Base-by-base conservation (phyloP, 1,140 invertebrate species). In the Bombus ignitus region DNA sequence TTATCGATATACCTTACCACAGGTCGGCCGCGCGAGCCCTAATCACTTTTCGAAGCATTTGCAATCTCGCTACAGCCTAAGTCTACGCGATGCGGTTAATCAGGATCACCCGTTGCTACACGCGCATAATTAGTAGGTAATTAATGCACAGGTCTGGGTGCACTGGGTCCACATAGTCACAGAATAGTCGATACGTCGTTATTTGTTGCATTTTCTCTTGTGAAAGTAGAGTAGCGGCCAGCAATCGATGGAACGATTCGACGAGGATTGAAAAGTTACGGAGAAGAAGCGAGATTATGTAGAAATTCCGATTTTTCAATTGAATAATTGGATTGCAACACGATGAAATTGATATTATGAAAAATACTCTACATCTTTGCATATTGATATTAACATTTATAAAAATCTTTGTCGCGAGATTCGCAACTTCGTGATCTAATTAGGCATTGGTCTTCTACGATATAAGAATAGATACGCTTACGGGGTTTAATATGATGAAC, bases 61-160 rank as follows among this genome's bases (percentile, higher is more conserved):
- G 76, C 77, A 73, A 81, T 88, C 77, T 37, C 6, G 47, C 32
- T 44, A 12, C 59, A 12, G 13, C 22, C 59, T 66, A 73, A 81
- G 83, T 80, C 53, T 81, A 81, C 70, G 78, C 15, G 81, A 79
- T 65, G 75, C 35, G 53, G 39, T 88, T 88, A 87, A 88, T 84
- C 77, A 28, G 59, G 47, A 65, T 81, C 77, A 73, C 39, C 76
- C 66, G 86, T 68, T 76, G 71, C 35, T 74, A 72, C 53, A 65
- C 65, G 35, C 44, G 68, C 65, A 85, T 87, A 87, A 87, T 87
- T 87, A 81, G 76, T 28, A 75, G 74, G 53, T 85, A 88, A 87
- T 89, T 85, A 72, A 18, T 78, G 74, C 39, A 44, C 37, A 32
- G 28, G 22, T 1, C 5, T 28, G 2, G 57, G 9, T 1, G 2